Evolutionary conservation across 1,140 invertebrate species (phyloP), one percentile per base, ranked within the genome.

Genomic region (Elymnias hypermnestra): DNA sequence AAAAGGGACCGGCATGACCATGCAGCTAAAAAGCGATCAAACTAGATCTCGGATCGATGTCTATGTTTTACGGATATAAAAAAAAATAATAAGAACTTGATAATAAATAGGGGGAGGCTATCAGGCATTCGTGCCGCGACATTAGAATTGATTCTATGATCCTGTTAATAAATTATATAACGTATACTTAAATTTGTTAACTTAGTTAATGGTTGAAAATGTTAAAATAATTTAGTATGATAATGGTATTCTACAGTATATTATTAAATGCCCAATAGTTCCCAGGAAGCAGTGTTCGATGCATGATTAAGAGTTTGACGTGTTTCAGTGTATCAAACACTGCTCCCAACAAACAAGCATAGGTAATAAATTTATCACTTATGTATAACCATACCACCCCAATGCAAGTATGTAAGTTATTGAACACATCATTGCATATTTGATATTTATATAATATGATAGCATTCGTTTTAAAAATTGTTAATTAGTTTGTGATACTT

Each of bases 221-320:
- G 79, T 85, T 85, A 83, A 79, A 73, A 77, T 75, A 83, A 85
- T 83, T 85, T 83, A 85, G 82, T 86, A 78, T 85, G 79, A 81
- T 82, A 83, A 84, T 83, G 78, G 78, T 78, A 77, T 68, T 82
- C 79, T 86, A 83, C 77, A 75, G 63, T 72, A 81, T 74, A 78
- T 73, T 70, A 81, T 85, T 87, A 86, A 87, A 87, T 86, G 85
- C 85, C 85, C 85, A 86, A 87, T 85, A 87, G 84, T 87, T 83
- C 83, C 85, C 85, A 83, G 51, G 15, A 66, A 69, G 68, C 72
- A 63, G 59, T 68, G 71, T 62, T 69, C 63, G 78, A 78, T 23
- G 60, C 72, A 66, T 22, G 31, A 7, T 45, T 25, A 28, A 35
- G 28, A 26, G 7, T 29, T 12, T 12, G 3, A 3, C 17, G 28